A percentile compares a stretch with the other conserved stretches of the same genome.
Conservation (phyloP, 2,797 vertebrate species). For the Iguana delicatissima region DNA sequence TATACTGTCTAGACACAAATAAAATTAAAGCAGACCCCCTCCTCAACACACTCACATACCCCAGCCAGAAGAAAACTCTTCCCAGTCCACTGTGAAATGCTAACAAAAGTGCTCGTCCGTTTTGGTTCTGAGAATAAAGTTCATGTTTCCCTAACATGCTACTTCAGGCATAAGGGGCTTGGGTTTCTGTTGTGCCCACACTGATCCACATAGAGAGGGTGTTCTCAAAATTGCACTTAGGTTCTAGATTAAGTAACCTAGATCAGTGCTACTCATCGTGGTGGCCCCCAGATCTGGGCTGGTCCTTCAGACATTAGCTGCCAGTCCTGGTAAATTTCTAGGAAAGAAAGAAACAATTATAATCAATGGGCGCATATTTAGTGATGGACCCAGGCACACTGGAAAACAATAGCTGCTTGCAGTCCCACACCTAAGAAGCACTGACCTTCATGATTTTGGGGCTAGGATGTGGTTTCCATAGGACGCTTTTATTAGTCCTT, state of each 20-base stretch:
- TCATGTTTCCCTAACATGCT: not conserved
- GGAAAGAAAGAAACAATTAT: too few relatives aligned
- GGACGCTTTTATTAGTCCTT: too few relatives aligned
- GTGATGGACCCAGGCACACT: too few relatives aligned
- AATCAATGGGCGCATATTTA: too few relatives aligned
- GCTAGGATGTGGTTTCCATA: too few relatives aligned
- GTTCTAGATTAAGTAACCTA: not conserved
- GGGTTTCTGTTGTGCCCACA: not conserved
- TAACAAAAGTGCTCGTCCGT: not conserved
- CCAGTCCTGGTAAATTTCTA: too few relatives aligned
- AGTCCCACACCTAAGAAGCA: too few relatives aligned
- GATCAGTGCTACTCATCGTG: not conserved
- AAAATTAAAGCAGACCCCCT: not conserved
- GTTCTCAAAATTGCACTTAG: not conserved
- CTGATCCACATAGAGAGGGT: not conserved
- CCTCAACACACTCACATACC: not conserved
- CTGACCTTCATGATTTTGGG: too few relatives aligned
- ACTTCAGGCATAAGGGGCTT: not conserved
- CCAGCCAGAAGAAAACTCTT: not conserved
- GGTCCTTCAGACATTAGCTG: too few relatives aligned
- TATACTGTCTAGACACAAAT: constrained; percentile 26
- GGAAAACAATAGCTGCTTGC: too few relatives aligned
- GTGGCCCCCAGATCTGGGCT: too few relatives aligned
- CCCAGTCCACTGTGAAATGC: constrained; percentile 3
- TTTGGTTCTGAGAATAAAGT: not conserved